Base-by-base conservation (phyloP, 2,113 vertebrate species). In the Tor tambroides region DNA sequence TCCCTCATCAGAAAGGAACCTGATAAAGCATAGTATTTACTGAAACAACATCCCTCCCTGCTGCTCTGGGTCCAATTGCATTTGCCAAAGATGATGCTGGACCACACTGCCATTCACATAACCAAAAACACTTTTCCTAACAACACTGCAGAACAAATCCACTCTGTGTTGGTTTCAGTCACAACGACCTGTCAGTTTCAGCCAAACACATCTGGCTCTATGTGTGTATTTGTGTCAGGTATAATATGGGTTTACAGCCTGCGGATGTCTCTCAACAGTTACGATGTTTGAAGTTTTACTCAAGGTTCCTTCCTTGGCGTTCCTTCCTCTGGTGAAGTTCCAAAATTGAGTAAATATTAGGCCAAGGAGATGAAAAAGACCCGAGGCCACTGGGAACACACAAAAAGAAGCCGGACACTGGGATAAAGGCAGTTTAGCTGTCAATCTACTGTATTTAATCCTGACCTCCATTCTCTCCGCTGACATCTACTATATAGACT, bases 371-470 rank as follows among this genome's bases (percentile, higher is more conserved):
- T 82, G 80, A 89, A 83, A 74, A 51, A 75, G 81, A 30, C 83
- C 83, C 15, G 28, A 67, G 83, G 78, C 78, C 83, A 82, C 59
- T n/a, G 49, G 26, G 74, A 46, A 82, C 84, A 89, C 85, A 86
- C 41, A 86, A 46, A 87, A 61, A 81, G 67, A 19, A 49, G 51
- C 67, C 85, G 35, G 19, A n/a, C 38, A 4, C 35, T 43, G 35
- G 85, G 35, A 23, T 30, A 51, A 28, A 87, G 86, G 35, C 79
- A 83, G 69, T 19, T 72, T 54, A 84, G 79, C 88, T 83, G 88
- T 86, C 88, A 83, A 65, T 86, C 51, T 87, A 87, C 83, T 89
- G 86, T 87, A 87, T 63, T 86, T 83, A 87, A 89, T 86, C 72
- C 74, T 77, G 86, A 86, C 84, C 78, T 87, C 30, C 12, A 82